These are phyloP conservation scores for Hylyphantes graminicola DNA, from an alignment of 1,140 invertebrate species.

Conservation along the genomic window DNA sequence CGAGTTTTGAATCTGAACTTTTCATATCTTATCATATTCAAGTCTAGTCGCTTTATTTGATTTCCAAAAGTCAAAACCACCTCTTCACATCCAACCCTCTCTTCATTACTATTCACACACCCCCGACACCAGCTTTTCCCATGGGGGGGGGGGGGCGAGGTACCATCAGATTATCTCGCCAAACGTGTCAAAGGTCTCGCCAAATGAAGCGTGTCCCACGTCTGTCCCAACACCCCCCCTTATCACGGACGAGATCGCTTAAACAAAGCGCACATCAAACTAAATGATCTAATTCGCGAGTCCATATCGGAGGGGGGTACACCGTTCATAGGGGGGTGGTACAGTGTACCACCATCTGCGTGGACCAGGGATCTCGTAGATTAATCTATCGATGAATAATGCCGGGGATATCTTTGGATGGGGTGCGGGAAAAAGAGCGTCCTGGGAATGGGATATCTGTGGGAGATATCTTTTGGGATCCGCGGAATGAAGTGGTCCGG, in stretches of 20 bases:
- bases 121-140: not conserved
- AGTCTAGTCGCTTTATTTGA: not conserved
- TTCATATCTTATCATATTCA: too few relatives aligned
- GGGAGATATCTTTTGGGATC: too few relatives aligned
- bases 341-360: conserved; percentile 50
- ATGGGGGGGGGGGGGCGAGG: not conserved
- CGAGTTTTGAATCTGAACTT: too few relatives aligned
- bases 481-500: too few relatives aligned
- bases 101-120: not conserved
- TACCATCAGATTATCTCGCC: conserved; percentile 15
- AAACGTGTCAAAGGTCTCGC: conserved; percentile 41
- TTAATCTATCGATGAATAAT: conserved; percentile 35
- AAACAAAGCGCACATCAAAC: conserved; percentile 3
- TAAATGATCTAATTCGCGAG: conserved; percentile 58
- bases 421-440: not conserved
- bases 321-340: not conserved
- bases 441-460: not conserved
- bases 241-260: conserved; percentile 3
- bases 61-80: not conserved
- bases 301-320: conserved; percentile 22
- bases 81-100: not conserved
- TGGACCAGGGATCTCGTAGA: conserved; percentile 11
- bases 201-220: conserved; percentile 54
- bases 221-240: conserved; percentile 43
- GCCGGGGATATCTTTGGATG: not conserved